phyloP scores from a whole-genome alignment of 2,113 vertebrate genomes.

The Calidris pygmaea region DNA sequence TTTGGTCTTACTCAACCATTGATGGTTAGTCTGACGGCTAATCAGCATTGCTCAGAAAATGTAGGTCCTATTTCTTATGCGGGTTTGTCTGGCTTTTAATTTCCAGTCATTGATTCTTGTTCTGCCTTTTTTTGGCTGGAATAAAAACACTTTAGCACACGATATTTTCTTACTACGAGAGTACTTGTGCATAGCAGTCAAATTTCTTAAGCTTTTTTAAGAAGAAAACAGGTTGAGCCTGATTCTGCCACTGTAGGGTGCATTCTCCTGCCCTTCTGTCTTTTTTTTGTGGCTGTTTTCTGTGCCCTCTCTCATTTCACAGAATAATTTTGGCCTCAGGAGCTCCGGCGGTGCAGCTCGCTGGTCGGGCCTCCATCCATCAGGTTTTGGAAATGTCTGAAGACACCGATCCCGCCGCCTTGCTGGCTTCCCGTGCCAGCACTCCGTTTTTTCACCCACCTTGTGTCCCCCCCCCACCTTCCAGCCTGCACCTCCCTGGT shows the following conservation, averaged over 20 bases:
- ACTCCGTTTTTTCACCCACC: not conserved
- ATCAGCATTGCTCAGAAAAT: slow-evolving; percentile 41
- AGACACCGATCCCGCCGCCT: not conserved
- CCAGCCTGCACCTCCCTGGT: not conserved
- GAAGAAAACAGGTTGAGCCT: slow-evolving; percentile 64
- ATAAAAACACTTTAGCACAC: not conserved
- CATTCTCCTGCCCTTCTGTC: not conserved
- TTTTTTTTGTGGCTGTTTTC: slow-evolving; percentile 52
- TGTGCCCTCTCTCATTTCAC: slow-evolving; percentile 49
- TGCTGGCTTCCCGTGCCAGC: not conserved
- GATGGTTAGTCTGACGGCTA: not conserved
- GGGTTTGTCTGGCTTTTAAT: slow-evolving; percentile 57
- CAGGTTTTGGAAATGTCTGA: slow-evolving; percentile 13
- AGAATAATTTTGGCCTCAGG: slow-evolving; percentile 57
- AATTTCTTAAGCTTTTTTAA: slow-evolving; percentile 60
- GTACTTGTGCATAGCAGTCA: slow-evolving; percentile 59
- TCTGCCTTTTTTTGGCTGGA: slow-evolving; percentile 48
- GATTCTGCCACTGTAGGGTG: slow-evolving; percentile 55
- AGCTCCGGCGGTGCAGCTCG: not conserved
- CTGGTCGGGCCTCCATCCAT: not conserved
- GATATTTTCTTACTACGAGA: slow-evolving; percentile 39
- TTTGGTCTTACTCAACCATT: slow-evolving; percentile 10
- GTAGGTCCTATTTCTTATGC: not conserved
- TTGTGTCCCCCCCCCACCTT: not conserved
- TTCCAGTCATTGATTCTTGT: slow-evolving; percentile 49